These are phyloP conservation scores for Ligdia adustata DNA, from an alignment of 2,888 invertebrate species.

Conservation along the genomic window DNA sequence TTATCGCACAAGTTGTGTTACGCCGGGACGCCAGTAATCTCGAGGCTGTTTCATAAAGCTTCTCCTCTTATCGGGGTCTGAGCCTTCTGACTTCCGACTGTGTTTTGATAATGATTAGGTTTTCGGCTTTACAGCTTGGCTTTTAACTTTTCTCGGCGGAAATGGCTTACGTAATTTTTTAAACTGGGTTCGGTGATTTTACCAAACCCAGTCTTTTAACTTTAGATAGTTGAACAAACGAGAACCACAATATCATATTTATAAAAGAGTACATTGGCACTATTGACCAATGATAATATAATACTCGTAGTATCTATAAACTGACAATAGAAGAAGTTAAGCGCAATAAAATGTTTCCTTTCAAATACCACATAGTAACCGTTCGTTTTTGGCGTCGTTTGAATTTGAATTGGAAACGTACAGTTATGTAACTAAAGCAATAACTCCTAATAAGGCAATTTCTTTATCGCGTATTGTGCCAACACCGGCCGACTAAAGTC, in stretches of 20 bases:
- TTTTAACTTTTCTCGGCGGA: conserved; percentile 3
- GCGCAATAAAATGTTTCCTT: conserved; percentile 20
- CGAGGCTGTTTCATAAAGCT: conserved; percentile 47
- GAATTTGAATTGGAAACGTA: conserved; percentile 33
- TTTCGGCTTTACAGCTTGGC: conserved; percentile 10
- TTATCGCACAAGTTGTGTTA: conserved; percentile 47
- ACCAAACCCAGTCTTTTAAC: too few species aligned
- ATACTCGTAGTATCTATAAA: background rate
- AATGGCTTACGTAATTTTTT: too few species aligned
- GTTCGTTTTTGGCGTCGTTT: conserved; percentile 33
- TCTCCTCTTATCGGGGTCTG: conserved; percentile 43
- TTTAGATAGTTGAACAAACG: too few species aligned
- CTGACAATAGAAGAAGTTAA: background rate
- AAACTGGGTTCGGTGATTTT: too few species aligned
- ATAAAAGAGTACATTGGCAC: too few species aligned
- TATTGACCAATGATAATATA: too few species aligned
- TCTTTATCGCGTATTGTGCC: conserved; percentile 39
- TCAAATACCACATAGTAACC: conserved; percentile 26
- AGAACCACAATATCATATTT: too few species aligned
- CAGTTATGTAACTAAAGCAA: conserved; percentile 35
- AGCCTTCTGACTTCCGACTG: conserved; percentile 35
- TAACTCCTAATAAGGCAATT: conserved; percentile 38
- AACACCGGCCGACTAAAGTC: conserved; percentile 30
- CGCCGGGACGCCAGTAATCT: conserved; percentile 45
- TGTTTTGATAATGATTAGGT: conserved; percentile 42